These are phyloP conservation scores for Scaptomyza cyrtandrae DNA, from an alignment of 2,888 invertebrate species.

Conservation along the genomic window DNA sequence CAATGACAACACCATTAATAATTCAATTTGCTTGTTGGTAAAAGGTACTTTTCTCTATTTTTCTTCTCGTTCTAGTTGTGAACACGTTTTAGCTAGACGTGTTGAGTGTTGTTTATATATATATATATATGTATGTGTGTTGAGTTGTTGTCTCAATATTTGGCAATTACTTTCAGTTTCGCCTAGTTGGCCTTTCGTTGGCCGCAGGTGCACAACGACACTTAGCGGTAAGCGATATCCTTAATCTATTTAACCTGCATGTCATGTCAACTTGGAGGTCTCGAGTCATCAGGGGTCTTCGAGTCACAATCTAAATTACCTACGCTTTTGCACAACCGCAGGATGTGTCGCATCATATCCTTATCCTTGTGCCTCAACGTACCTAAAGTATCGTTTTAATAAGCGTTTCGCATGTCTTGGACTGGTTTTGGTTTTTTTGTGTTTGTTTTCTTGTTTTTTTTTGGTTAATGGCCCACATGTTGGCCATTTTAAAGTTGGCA, in stretches of 20 bases:
- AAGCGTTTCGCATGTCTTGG: slow-evolving; percentile 66
- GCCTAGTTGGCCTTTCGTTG: slow-evolving; percentile 28
- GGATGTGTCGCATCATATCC: slow-evolving; percentile 67
- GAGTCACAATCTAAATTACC: slow-evolving; percentile 74
- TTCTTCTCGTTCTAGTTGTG: not conserved
- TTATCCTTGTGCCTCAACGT: slow-evolving; percentile 2
- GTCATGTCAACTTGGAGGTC: slow-evolving; percentile 55
- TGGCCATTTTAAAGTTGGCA: slow-evolving; percentile 67
- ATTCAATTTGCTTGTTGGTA: slow-evolving; percentile 67
- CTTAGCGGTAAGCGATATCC: slow-evolving; percentile 74
- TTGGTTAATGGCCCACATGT: slow-evolving; percentile 75
- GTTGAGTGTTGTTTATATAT: slow-evolving; percentile 4
- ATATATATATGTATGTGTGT: slow-evolving; percentile 5
- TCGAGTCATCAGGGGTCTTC: not conserved
- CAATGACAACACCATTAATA: slow-evolving; percentile 77
- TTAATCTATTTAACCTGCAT: slow-evolving; percentile 77
- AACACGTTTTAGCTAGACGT: slow-evolving; percentile 11
- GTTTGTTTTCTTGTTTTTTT: slow-evolving; percentile 6
- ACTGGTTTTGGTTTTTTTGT: slow-evolving; percentile 51
- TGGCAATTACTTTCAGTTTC: slow-evolving; percentile 76
- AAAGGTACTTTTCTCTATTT: slow-evolving; percentile 23
- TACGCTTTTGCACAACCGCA: slow-evolving; percentile 47
- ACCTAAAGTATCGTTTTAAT: slow-evolving; percentile 74
- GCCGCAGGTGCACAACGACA: slow-evolving; percentile 48
- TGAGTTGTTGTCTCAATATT: slow-evolving; percentile 68